Evolutionary conservation across 2,797 vertebrate species (phyloP).

Genomic region (Chaetophractus vellerosus): DNA sequence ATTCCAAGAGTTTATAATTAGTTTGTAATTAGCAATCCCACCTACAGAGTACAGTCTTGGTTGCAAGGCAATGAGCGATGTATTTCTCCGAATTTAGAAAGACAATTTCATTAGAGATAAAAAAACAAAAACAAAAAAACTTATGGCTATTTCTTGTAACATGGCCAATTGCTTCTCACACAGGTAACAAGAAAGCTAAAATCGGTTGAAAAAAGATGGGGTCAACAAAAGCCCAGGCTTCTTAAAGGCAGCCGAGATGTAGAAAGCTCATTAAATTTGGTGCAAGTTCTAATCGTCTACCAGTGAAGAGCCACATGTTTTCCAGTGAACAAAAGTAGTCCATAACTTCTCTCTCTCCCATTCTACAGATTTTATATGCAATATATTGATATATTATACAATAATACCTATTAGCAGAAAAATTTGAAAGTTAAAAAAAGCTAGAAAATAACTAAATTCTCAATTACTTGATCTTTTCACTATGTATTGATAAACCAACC

Average conservation of each 20-base stretch:
- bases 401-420: background rate
- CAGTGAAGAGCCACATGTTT: rapidly evolving
- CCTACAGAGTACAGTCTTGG: background rate
- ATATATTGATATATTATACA: background rate
- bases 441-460: background rate
- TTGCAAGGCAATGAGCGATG: background rate
- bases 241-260: background rate
- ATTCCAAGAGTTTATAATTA: background rate
- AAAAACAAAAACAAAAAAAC: background rate
- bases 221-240: background rate
- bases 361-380: background rate
- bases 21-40: background rate
- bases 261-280: background rate
- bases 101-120: background rate
- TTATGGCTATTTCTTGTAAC: background rate
- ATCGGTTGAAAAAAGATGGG: too few relatives aligned
- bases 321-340: background rate
- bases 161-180: background rate
- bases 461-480: background rate
- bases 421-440: background rate
- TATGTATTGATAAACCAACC: background rate
- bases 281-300: background rate
- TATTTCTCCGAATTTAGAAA: background rate
- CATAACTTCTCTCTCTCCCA: background rate
- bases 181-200: background rate